Percentiles rank a stretch among this genome's conserved stretches.
These are phyloP conservation scores for Acanthurus lineatus DNA, from an alignment of 2,797 vertebrate species.

Conservation along the genomic window DNA sequence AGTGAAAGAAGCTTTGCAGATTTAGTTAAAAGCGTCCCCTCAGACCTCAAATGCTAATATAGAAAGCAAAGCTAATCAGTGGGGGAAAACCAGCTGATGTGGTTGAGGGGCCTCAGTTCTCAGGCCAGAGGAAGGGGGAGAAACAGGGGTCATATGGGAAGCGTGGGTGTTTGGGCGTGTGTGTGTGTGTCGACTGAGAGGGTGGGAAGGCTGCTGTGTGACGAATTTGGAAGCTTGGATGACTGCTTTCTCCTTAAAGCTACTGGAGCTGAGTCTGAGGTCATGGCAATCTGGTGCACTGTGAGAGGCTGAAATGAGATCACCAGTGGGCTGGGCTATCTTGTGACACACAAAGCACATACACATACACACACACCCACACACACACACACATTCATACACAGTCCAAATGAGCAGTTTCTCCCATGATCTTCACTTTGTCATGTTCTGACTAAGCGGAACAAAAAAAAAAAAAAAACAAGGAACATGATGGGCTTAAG, in stretches of 20 bases:
- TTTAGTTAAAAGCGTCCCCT: slow-evolving; percentile 44
- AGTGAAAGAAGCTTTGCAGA: slow-evolving; percentile 54
- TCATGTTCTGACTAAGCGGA: slow-evolving; percentile 65
- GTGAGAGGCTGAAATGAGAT: slow-evolving; percentile 70
- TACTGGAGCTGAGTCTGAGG: slow-evolving; percentile 70
- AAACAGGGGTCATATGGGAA: slow-evolving; percentile 1
- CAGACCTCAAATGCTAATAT: slow-evolving; percentile 17
- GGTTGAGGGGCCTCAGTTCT: slow-evolving; percentile 10
- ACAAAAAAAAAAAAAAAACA: slow-evolving; percentile 56
- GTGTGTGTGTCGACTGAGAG: slow-evolving; percentile 32
- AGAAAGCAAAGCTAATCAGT: slow-evolving; percentile 34
- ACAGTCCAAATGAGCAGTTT: slow-evolving; percentile 59
- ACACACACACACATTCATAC: slow-evolving; percentile 35
- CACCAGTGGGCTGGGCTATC: slow-evolving; percentile 60
- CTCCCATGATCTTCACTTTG: slow-evolving; percentile 53
- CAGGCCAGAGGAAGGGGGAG: background rate
- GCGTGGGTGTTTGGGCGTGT: slow-evolving; percentile 35
- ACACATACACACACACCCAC: slow-evolving; percentile 41
- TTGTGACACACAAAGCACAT: slow-evolving; percentile 31
- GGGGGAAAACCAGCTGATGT: background rate
- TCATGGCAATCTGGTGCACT: slow-evolving; percentile 72
- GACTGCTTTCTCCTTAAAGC: slow-evolving; percentile 58
- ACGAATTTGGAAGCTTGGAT: slow-evolving; percentile 49
- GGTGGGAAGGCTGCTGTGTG: slow-evolving; percentile 39
- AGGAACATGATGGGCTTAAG: slow-evolving; percentile 41